Percentiles rank a stretch among this genome's conserved stretches.
Conservation (phyloP, 2,113 vertebrate genomes). For the Athene noctua region DNA sequence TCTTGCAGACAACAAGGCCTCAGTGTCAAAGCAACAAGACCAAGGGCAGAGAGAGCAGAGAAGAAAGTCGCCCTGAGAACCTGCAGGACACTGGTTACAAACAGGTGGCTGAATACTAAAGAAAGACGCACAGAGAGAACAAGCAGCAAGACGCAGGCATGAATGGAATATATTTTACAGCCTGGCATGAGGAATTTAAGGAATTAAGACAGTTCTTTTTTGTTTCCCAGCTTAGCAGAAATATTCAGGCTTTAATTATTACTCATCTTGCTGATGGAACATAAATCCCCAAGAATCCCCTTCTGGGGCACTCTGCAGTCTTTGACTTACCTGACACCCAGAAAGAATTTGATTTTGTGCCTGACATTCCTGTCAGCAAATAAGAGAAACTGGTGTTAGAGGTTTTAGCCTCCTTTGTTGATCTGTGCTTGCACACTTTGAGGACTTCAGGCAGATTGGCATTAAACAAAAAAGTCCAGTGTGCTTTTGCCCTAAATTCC, state of each 20-base stretch:
- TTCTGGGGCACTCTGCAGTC: conserved; percentile 7
- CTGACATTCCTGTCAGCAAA: neutral
- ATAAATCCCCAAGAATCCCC: conserved; percentile 42
- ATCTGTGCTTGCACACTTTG: neutral
- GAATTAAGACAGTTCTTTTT: neutral
- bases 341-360: conserved; percentile 31
- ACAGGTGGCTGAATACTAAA: conserved; percentile 51
- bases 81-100: conserved; percentile 34
- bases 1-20: conserved; percentile 68
- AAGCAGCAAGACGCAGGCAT: neutral
- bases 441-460: neutral
- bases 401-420: conserved; percentile 12
- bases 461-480: neutral
- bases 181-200: conserved; percentile 51
- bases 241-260: conserved; percentile 53
- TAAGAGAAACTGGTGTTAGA: neutral
- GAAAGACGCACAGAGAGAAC: conserved; percentile 30
- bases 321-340: conserved; percentile 41
- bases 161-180: conserved; percentile 20
- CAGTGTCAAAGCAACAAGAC: conserved; percentile 73
- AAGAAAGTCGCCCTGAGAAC: conserved; percentile 31
- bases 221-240: conserved; percentile 30
- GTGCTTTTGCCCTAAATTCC: conserved; percentile 8
- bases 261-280: conserved; percentile 2
- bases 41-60: conserved; percentile 37